These are phyloP conservation scores for Troilus luridus DNA, from an alignment of 2,888 invertebrate species.

Conservation along the genomic window DNA sequence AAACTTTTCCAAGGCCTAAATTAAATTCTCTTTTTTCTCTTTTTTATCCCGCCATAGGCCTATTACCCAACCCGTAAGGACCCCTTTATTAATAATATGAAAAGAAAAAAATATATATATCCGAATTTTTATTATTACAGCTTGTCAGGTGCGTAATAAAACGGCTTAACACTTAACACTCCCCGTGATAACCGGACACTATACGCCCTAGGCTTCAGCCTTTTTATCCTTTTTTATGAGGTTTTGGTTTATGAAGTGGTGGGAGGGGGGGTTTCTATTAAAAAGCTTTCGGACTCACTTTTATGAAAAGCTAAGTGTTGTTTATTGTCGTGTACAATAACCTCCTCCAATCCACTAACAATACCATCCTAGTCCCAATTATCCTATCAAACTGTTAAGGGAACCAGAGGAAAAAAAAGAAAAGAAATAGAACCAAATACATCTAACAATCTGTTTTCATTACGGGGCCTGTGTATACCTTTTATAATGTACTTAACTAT, in stretches of 20 bases:
- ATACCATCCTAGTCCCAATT: neutral
- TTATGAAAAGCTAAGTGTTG: conserved; percentile 36
- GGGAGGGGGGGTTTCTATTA: neutral
- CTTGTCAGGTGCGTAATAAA: conserved; percentile 17
- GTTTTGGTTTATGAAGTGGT: neutral
- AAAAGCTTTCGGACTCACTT: neutral
- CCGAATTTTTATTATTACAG: conserved; percentile 39
- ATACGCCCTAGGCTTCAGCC: neutral
- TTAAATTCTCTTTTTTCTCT: conserved; percentile 6
- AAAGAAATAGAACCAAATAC: neutral
- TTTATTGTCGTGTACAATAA: neutral
- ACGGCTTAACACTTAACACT: conserved; percentile 26
- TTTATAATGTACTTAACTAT: neutral
- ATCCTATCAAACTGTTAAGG: neutral
- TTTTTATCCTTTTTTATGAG: conserved; percentile 38
- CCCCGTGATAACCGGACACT: conserved; percentile 25
- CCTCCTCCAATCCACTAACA: neutral
- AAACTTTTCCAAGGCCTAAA: conserved; percentile 28
- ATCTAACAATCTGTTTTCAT: neutral
- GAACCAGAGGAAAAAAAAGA: neutral
- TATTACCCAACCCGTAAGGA: neutral
- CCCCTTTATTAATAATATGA: neutral
- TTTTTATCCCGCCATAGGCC: neutral
- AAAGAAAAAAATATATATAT: conserved; percentile 25
- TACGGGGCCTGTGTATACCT: neutral